Evolutionary conservation across 2,113 vertebrate genomes (phyloP).

Genomic region (Ivindomyrus marchei): DNA sequence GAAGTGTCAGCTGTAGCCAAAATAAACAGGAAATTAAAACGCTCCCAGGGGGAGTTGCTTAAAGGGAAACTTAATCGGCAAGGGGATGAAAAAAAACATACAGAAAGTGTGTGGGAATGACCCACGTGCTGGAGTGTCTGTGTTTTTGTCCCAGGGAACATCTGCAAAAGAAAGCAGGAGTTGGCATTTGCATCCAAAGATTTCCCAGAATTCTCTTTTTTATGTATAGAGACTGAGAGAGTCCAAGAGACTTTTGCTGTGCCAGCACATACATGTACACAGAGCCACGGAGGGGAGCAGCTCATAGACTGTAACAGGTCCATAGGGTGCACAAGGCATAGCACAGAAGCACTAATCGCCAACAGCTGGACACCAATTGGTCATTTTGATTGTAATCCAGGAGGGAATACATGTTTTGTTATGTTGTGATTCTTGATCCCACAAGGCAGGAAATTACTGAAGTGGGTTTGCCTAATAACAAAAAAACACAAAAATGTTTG

Average conservation of each 20-base stretch:
- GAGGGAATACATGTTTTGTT: not conserved
- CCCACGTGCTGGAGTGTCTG: not conserved
- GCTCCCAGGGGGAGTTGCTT: slow-evolving; percentile 39
- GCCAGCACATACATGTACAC: not conserved
- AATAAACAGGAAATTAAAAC: slow-evolving; percentile 47
- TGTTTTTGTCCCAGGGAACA: slow-evolving; percentile 3
- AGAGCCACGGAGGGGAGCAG: not conserved
- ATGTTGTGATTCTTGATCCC: not conserved
- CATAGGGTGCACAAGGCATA: not conserved
- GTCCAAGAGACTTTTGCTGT: not conserved
- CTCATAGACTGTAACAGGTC: not conserved
- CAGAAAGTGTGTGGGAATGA: slow-evolving; percentile 8
- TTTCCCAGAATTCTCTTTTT: not conserved
- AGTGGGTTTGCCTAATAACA: not conserved
- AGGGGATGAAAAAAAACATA: slow-evolving; percentile 20
- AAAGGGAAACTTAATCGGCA: slow-evolving; percentile 29
- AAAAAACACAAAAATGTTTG: not conserved
- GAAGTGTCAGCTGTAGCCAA: slow-evolving; percentile 47
- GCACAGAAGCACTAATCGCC: not conserved
- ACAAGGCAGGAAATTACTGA: not conserved
- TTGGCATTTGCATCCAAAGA: not conserved
- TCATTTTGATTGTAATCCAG: not conserved
- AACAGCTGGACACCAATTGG: not conserved
- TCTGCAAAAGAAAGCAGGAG: slow-evolving; percentile 1
- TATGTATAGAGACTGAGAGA: not conserved